These are phyloP conservation scores for Pterostichus madidus DNA, from an alignment of 2,888 invertebrate species.

Conservation along the genomic window DNA sequence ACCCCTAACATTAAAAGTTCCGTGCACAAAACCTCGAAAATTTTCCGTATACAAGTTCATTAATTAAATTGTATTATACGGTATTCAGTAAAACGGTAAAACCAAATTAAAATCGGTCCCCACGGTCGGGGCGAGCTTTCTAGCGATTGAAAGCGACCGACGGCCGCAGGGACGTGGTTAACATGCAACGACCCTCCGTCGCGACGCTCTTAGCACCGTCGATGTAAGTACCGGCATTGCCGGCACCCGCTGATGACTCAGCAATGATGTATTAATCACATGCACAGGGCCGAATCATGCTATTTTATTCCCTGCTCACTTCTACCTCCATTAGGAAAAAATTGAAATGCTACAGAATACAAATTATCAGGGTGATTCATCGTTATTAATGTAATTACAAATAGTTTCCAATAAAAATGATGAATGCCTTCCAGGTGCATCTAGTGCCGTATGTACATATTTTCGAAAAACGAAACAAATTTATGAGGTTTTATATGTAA, in stretches of 20 bases:
- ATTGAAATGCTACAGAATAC: no score
- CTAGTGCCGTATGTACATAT: no score
- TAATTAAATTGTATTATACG: constrained; percentile 62
- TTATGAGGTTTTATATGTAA: no score
- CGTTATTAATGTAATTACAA: no score
- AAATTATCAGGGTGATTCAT: no score
- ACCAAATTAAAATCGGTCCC: constrained; percentile 58
- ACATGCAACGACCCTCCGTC: constrained; percentile 43
- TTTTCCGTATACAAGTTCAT: constrained; percentile 60
- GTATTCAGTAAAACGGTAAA: constrained; percentile 55
- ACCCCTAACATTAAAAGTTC: constrained; percentile 24
- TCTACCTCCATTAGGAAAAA: no score
- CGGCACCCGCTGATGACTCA: constrained; percentile 36
- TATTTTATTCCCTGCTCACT: neutral
- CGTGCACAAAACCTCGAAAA: constrained; percentile 6
- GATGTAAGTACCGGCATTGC: neutral
- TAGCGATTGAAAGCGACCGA: constrained; percentile 25
- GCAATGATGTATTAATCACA: constrained; percentile 54
- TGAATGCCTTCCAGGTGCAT: no score
- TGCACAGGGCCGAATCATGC: constrained; percentile 2
- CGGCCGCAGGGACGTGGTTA: constrained; percentile 43
- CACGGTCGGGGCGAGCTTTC: constrained; percentile 7
- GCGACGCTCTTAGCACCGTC: neutral
- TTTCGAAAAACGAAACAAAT: no score
- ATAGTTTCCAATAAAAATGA: no score